Percentiles rank a stretch among this genome's conserved stretches.
Evolutionary conservation across 2,888 invertebrate species (phyloP).

Genomic region (Lycocerus yunnanus): DNA sequence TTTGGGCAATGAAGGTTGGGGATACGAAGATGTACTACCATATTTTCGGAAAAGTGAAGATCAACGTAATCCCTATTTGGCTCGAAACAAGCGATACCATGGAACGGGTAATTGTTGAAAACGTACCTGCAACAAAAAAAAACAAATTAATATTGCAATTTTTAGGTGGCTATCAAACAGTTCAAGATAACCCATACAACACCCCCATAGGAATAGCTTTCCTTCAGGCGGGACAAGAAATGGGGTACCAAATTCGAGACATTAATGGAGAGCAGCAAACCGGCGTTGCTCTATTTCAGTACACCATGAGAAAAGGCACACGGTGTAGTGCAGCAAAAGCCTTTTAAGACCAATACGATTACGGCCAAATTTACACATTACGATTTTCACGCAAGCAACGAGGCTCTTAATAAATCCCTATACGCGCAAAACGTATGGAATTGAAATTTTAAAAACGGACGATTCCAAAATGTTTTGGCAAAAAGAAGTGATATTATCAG

Average conservation of each 20-base stretch:
- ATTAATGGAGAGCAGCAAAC: slow-evolving; percentile 86
- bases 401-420: slow-evolving; percentile 70
- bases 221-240: slow-evolving; percentile 87
- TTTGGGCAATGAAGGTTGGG: slow-evolving; percentile 87
- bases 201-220: slow-evolving; percentile 86
- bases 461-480: slow-evolving; percentile 68
- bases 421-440: slow-evolving; percentile 73
- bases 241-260: slow-evolving; percentile 87
- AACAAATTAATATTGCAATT: slow-evolving; percentile 28
- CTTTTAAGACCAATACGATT: slow-evolving; percentile 79
- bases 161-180: slow-evolving; percentile 75
- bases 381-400: slow-evolving; percentile 80
- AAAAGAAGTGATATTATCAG: slow-evolving; percentile 82
- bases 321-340: slow-evolving; percentile 86
- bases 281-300: slow-evolving; percentile 85
- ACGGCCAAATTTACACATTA: slow-evolving; percentile 80
- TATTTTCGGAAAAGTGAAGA: slow-evolving; percentile 89
- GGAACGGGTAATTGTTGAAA: slow-evolving; percentile 62
- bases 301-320: slow-evolving; percentile 83
- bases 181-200: slow-evolving; percentile 78
- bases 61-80: slow-evolving; percentile 86
- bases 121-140: slow-evolving; percentile 28
- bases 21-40: slow-evolving; percentile 77
- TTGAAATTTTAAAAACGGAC: slow-evolving; percentile 76
- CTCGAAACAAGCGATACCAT: slow-evolving; percentile 73